Percentiles rank a stretch among this genome's conserved stretches.
phyloP scores from a whole-genome alignment of 1,140 invertebrate species.

The Laodelphax striatellus region DNA sequence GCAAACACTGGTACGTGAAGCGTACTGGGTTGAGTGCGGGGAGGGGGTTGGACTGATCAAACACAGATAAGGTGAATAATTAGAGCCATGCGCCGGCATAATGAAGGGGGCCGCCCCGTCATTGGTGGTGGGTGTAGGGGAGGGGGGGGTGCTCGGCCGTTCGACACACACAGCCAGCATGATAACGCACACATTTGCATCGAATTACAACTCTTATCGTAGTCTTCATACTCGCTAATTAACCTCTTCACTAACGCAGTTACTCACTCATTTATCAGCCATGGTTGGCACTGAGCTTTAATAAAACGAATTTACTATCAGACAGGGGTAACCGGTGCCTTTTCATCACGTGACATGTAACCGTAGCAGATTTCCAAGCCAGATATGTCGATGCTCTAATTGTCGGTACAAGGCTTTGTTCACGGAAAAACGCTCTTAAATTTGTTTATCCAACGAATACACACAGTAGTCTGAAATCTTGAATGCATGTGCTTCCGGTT shows the following conservation, averaged over 20 bases:
- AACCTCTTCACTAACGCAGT: conserved; percentile 2
- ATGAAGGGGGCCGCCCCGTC: neutral
- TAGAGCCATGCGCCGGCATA: conserved; percentile 1
- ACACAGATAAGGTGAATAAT: conserved; percentile 1
- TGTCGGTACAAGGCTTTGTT: neutral
- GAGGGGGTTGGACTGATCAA: neutral
- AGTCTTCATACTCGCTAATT: conserved; percentile 2
- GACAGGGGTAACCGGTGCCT: no score
- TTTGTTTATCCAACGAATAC: neutral
- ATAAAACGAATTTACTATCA: neutral
- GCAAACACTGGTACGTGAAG: neutral
- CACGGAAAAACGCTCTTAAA: neutral
- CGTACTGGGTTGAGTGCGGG: neutral
- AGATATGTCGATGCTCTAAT: neutral
- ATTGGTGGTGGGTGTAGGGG: neutral
- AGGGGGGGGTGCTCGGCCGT: neutral
- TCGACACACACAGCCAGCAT: neutral
- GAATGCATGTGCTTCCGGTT: no score
- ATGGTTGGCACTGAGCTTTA: neutral
- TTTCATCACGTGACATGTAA: no score
- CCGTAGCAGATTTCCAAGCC: neutral
- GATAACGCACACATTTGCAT: conserved; percentile 2
- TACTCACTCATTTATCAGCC: neutral
- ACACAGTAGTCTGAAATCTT: no score
- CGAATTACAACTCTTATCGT: conserved; percentile 2